Percentiles rank a stretch among this genome's conserved stretches.
Evolutionary conservation across 2,888 invertebrate genomes (phyloP).

Genomic region (Cataglyphis rosenhaueri): DNA sequence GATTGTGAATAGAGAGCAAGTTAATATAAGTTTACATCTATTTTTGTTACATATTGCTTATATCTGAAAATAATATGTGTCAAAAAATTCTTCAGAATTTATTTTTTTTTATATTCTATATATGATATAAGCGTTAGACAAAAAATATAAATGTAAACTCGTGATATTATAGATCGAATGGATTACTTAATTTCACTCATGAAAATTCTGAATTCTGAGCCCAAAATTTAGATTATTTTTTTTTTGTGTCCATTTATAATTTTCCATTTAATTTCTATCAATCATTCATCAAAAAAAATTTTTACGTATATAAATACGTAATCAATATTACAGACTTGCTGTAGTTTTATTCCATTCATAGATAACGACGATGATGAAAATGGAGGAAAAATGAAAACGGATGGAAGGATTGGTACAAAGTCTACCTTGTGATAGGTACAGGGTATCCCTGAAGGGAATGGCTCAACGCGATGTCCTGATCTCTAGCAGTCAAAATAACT

Average conservation of each 20-base stretch:
- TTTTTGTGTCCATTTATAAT: background rate
- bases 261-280: background rate
- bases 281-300: background rate
- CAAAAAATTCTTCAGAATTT: background rate
- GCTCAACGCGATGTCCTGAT: slow-evolving; percentile 87
- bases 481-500: slow-evolving; percentile 84
- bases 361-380: slow-evolving; percentile 53
- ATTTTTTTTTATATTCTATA: background rate
- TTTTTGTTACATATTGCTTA: background rate
- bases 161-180: background rate
- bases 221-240: background rate
- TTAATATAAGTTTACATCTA: background rate
- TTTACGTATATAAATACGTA: background rate
- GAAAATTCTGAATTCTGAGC: background rate
- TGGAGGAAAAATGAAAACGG: slow-evolving; percentile 32
- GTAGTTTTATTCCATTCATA: slow-evolving; percentile 56
- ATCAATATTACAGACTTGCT: background rate
- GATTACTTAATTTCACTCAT: background rate
- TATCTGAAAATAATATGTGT: background rate
- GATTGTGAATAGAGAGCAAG: background rate
- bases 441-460: slow-evolving; percentile 92
- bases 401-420: slow-evolving; percentile 16
- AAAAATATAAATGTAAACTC: background rate
- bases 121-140: background rate
- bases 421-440: slow-evolving; percentile 91